These are phyloP conservation scores for Phylloscopus whistleri DNA, from an alignment of 2,113 vertebrate genomes.

Conservation along the genomic window DNA sequence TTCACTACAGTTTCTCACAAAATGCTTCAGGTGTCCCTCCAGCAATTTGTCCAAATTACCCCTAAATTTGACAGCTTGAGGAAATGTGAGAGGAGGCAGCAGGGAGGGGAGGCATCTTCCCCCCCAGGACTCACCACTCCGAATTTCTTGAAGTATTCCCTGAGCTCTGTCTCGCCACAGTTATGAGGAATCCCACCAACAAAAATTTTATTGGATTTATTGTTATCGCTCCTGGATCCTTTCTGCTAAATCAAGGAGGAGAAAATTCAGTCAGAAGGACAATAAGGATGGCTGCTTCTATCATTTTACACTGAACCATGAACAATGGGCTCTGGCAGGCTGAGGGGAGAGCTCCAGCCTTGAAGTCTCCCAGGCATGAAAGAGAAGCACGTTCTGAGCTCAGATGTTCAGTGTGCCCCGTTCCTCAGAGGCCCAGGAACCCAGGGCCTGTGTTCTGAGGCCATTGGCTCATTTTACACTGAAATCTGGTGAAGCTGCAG, in stretches of 20 bases:
- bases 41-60: slow-evolving; percentile 18
- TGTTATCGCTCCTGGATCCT: slow-evolving; percentile 94
- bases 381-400: background rate
- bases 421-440: background rate
- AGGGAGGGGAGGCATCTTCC: background rate
- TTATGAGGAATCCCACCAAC: slow-evolving; percentile 99
- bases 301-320: background rate
- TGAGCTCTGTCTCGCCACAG: slow-evolving; percentile 99
- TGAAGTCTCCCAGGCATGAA: background rate
- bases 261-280: background rate
- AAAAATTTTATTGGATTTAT: slow-evolving; percentile 99
- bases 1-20: background rate
- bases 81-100: background rate
- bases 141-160: slow-evolving; percentile 99
- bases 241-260: slow-evolving; percentile 85
- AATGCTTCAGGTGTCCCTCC: background rate
- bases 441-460: background rate
- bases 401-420: background rate
- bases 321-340: background rate
- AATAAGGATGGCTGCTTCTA: background rate
- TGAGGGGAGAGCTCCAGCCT: background rate
- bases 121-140: slow-evolving; percentile 91
- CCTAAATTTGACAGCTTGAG: background rate
- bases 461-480: background rate
- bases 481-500: background rate